Base-by-base conservation (phyloP, 2,888 invertebrate species). In the Conus canariensis region DNA sequence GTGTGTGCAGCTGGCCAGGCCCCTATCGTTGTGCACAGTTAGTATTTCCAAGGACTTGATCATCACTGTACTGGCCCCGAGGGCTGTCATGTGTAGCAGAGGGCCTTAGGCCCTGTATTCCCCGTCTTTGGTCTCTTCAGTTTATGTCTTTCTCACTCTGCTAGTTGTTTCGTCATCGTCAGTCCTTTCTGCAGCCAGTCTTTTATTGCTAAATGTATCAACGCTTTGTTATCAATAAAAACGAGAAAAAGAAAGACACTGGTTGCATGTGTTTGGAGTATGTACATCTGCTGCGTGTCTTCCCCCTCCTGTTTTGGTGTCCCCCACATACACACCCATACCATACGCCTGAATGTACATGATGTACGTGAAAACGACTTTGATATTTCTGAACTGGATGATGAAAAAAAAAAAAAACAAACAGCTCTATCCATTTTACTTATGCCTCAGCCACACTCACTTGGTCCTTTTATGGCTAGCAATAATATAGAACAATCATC, bases 141-240 rank as follows among this genome's bases (percentile, higher is more conserved):
- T 82, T 83, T 56, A 6, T 56, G 14, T 58, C 56, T 56, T 45
- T 83, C 56, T 83, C 64, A 64, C 22, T 83, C 82, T 83, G 30
- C 30, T 83, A 83, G 82, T 83, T 56, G 82, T 14, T 83, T 58
- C 58, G 10, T 83, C 64, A 25, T 83, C 58, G 82, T 83, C 58
- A 10, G 82, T 83, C 9, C 82, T 58, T 58, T 22, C 58, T 22
- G 56, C 82, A 83, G 82, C 82, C 82, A 58, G 82, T 83, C 58
- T 83, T 82, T 83, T 83, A 83, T 83, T 83, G 82, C 82, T 83
- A 83, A 83, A 83, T 83, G 82, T 83, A 83, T 83, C 82, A 56
- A 83, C 82, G 82, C 82, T 83, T 83, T 83, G 82, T 83, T 83
- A 83, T 56, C 82, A 83, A 83, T 83, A 64, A 64, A 64, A 64